phyloP scores from a whole-genome alignment of 2,888 invertebrate genomes.

The Ligdia adustata region DNA sequence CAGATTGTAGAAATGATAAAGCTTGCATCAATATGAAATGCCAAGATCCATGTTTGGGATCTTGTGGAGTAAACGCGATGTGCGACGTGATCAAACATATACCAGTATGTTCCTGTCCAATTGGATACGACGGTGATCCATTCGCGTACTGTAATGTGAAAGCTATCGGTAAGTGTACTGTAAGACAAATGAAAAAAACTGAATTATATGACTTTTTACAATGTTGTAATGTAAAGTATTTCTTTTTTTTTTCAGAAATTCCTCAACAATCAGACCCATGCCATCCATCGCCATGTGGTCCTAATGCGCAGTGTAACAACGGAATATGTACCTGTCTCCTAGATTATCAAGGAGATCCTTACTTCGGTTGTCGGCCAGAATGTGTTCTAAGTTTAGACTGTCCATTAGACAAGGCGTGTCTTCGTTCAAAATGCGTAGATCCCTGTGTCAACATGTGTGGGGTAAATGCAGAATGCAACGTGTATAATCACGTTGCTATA shows the following conservation, averaged over 20 bases:
- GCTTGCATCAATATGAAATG: slow-evolving; percentile 92
- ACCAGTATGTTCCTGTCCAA: slow-evolving; percentile 87
- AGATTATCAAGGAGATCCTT: slow-evolving; percentile 91
- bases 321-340: slow-evolving; percentile 90
- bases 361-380: slow-evolving; percentile 90
- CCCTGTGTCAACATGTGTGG: slow-evolving; percentile 94
- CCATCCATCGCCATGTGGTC: slow-evolving; percentile 90
- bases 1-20: slow-evolving; percentile 88
- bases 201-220: neutral
- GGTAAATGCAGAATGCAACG: slow-evolving; percentile 89
- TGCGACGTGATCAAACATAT: slow-evolving; percentile 91
- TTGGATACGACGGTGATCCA: slow-evolving; percentile 89
- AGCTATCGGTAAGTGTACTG: slow-evolving; percentile 61
- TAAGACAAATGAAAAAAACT: neutral
- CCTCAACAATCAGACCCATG: slow-evolving; percentile 85
- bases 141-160: slow-evolving; percentile 87
- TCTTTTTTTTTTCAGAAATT: slow-evolving; percentile 53
- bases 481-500: slow-evolving; percentile 88
- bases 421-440: slow-evolving; percentile 91
- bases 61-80: slow-evolving; percentile 89
- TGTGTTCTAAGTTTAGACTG: slow-evolving; percentile 93
- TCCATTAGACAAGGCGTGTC: slow-evolving; percentile 89
- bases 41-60: slow-evolving; percentile 90
- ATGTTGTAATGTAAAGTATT: neutral
- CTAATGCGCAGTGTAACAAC: slow-evolving; percentile 88